These are phyloP conservation scores for Camponotus pennsylvanicus DNA, from an alignment of 1,140 invertebrate genomes.

Conservation along the genomic window DNA sequence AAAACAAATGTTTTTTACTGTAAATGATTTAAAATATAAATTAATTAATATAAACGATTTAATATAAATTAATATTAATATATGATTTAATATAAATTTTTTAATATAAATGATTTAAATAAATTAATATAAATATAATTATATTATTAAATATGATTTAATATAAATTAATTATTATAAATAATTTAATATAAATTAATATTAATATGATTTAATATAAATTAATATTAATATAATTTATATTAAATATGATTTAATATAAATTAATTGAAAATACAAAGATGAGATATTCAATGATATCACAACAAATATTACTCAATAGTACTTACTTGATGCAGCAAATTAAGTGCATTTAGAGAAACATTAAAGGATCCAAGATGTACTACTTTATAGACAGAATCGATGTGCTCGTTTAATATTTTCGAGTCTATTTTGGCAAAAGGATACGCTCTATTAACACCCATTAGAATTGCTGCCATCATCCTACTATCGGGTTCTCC, in stretches of 20 bases:
- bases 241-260: too few relatives aligned
- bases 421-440: constrained; percentile 89
- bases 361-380: constrained; percentile 94
- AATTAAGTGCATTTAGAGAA: constrained; percentile 94
- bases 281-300: constrained; percentile 36
- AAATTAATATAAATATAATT: too few relatives aligned
- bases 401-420: constrained; percentile 90
- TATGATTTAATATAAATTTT: too few relatives aligned
- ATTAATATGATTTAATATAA: too few relatives aligned
- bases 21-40: too few relatives aligned
- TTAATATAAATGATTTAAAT: too few relatives aligned
- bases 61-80: too few relatives aligned
- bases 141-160: too few relatives aligned
- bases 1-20: constrained; percentile 57
- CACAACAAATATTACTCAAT: constrained; percentile 4
- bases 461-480: constrained; percentile 96
- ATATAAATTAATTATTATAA: too few relatives aligned
- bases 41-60: too few relatives aligned
- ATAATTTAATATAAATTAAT: too few relatives aligned
- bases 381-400: constrained; percentile 96
- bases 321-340: constrained; percentile 93
- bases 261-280: constrained; percentile 11
- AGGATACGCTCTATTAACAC: constrained; percentile 95
- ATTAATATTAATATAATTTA: too few relatives aligned
- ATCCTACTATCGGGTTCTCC: constrained; percentile 96